A percentile compares a stretch with the other conserved stretches of the same genome.
Conservation (phyloP, 1,140 invertebrate species). For the Drosophila parvula region DNA sequence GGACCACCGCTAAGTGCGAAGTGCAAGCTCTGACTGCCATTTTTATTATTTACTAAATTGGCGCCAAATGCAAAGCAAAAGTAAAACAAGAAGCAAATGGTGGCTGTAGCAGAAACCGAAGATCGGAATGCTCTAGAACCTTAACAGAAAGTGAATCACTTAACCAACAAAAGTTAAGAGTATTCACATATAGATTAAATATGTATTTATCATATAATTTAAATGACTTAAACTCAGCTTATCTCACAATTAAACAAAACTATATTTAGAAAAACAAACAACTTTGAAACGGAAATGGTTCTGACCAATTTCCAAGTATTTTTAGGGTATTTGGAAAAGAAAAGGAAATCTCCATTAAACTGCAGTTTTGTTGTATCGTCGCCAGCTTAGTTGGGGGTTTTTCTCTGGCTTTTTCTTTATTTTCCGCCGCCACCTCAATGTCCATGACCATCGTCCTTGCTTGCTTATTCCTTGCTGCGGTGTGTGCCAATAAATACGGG, state of each 20-base stretch:
- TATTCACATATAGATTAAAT: no score
- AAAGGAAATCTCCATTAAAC: conserved; percentile 65
- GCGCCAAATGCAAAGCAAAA: conserved; percentile 78
- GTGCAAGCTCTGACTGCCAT: conserved; percentile 72
- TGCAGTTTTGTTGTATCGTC: conserved; percentile 51
- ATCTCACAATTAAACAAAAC: neutral
- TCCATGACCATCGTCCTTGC: neutral
- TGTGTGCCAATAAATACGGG: conserved; percentile 72
- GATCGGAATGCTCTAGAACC: neutral
- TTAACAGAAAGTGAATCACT: neutral
- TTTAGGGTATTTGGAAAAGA: conserved; percentile 22
- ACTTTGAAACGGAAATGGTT: neutral
- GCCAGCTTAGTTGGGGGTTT: conserved; percentile 49
- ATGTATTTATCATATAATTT: neutral
- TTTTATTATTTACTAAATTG: conserved; percentile 81
- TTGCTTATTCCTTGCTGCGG: conserved; percentile 46
- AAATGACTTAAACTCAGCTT: neutral
- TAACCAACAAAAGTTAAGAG: no score
- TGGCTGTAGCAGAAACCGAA: neutral
- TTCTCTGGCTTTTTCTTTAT: conserved; percentile 28
- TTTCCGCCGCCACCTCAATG: neutral
- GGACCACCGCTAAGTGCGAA: conserved; percentile 66
- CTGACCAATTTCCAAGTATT: no score
- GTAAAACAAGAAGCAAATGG: conserved; percentile 51
- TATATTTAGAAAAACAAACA: neutral